Percentiles rank a stretch among this genome's conserved stretches.
Evolutionary conservation across 1,140 invertebrate genomes (phyloP).

Genomic region (Parasteatoda tepidariorum): DNA sequence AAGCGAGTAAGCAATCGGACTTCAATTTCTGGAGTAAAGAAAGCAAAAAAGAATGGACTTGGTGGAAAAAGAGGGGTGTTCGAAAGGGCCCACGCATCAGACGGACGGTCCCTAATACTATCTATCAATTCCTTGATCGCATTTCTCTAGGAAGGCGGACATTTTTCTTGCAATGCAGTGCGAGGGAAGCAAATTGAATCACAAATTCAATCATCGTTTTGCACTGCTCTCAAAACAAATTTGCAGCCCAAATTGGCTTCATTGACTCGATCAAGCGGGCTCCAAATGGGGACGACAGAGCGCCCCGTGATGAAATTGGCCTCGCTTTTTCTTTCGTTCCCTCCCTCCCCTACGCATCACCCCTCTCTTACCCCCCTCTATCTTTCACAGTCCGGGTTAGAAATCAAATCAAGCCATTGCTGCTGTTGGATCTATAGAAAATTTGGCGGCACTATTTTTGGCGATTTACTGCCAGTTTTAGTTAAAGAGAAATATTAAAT

Average conservation of each 20-base stretch:
- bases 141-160: conserved; percentile 24
- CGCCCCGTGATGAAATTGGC: conserved; percentile 41
- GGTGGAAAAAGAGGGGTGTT: background rate
- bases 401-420: conserved; percentile 60
- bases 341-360: background rate
- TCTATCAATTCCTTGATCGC: conserved; percentile 52
- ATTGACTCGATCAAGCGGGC: conserved; percentile 62
- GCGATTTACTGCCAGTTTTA: background rate
- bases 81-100: background rate
- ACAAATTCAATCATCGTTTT: conserved; percentile 63
- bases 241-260: conserved; percentile 62
- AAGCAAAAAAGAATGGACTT: background rate
- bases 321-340: conserved; percentile 42
- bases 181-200: conserved; percentile 60
- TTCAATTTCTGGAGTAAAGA: background rate
- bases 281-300: conserved; percentile 60
- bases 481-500: no score
- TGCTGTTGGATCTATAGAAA: background rate
- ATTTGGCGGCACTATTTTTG: background rate
- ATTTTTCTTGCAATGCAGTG: conserved; percentile 30
- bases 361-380: background rate
- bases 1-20: background rate
- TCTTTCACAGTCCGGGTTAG: background rate
- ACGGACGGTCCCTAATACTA: conserved; percentile 45
- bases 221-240: conserved; percentile 62